These are phyloP conservation scores for Erebia epiphron DNA, from an alignment of 2,888 invertebrate species.

Conservation along the genomic window DNA sequence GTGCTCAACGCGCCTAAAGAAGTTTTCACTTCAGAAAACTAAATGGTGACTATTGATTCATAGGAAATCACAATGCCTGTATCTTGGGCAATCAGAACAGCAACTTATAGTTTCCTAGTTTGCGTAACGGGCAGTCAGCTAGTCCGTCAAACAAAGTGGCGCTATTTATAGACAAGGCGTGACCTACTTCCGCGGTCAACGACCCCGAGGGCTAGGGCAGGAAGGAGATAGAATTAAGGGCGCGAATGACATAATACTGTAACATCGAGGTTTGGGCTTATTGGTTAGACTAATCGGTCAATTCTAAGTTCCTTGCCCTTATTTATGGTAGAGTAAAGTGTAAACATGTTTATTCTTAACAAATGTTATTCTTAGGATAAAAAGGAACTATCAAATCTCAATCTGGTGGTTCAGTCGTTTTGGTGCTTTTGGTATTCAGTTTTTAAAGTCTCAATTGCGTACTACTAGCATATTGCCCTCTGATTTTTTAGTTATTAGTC, in stretches of 20 bases:
- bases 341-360: too few species aligned
- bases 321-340: too few species aligned
- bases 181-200: slow-evolving; percentile 58
- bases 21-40: too few species aligned
- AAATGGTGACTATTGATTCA: too few species aligned
- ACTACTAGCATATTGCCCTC: too few species aligned
- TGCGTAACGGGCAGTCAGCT: slow-evolving; percentile 47
- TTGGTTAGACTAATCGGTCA: slow-evolving; percentile 1
- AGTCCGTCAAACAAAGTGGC: slow-evolving; percentile 45
- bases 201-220: slow-evolving; percentile 47
- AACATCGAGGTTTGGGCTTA: not conserved
- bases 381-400: too few species aligned
- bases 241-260: slow-evolving; percentile 29
- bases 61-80: not conserved
- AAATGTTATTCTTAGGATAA: too few species aligned
- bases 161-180: slow-evolving; percentile 63
- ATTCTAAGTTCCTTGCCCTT: not conserved
- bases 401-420: too few species aligned
- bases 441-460: too few species aligned
- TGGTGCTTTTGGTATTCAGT: too few species aligned
- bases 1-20: too few species aligned
- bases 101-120: slow-evolving; percentile 33
- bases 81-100: slow-evolving; percentile 17
- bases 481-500: too few species aligned
- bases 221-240: slow-evolving; percentile 33